A percentile compares a stretch with the other conserved stretches of the same genome.
These are phyloP conservation scores for Eupleurogrammus muticus DNA, from an alignment of 2,797 vertebrate species.

Conservation along the genomic window DNA sequence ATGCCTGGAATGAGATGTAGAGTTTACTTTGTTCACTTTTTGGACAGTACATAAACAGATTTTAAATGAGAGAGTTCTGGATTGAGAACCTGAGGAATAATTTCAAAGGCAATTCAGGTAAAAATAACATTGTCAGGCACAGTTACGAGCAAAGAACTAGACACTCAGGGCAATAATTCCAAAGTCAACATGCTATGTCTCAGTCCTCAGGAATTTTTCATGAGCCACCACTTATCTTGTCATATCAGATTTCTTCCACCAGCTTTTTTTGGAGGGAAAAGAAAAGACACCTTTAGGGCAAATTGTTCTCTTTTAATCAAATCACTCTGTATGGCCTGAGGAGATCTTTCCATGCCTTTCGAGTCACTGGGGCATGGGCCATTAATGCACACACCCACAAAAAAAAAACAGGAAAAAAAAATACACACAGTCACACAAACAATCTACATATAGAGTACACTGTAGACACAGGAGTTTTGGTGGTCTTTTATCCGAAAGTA, in stretches of 20 bases:
- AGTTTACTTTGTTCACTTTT: constrained; percentile 40
- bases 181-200: constrained; percentile 80
- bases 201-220: constrained; percentile 84
- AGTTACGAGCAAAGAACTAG: constrained; percentile 63
- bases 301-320: constrained; percentile 84
- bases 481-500: constrained; percentile 47
- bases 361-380: constrained; percentile 56
- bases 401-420: neutral
- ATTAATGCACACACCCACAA: constrained; percentile 41
- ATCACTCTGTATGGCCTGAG: constrained; percentile 76
- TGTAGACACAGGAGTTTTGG: constrained; percentile 24
- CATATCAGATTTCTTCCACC: constrained; percentile 84
- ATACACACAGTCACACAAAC: constrained; percentile 11
- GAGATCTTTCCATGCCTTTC: constrained; percentile 68
- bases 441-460: constrained; percentile 13
- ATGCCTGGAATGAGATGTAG: constrained; percentile 44
- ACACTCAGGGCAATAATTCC: constrained; percentile 75
- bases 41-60: constrained; percentile 47
- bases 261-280: constrained; percentile 66
- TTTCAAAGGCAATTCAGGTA: constrained; percentile 69
- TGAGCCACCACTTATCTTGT: constrained; percentile 87
- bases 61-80: constrained; percentile 48
- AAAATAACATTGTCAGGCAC: constrained; percentile 75
- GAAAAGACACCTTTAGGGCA: constrained; percentile 84
- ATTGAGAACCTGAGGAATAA: constrained; percentile 45